phyloP scores from a whole-genome alignment of 2,113 vertebrate genomes.

The Serinus canaria region DNA sequence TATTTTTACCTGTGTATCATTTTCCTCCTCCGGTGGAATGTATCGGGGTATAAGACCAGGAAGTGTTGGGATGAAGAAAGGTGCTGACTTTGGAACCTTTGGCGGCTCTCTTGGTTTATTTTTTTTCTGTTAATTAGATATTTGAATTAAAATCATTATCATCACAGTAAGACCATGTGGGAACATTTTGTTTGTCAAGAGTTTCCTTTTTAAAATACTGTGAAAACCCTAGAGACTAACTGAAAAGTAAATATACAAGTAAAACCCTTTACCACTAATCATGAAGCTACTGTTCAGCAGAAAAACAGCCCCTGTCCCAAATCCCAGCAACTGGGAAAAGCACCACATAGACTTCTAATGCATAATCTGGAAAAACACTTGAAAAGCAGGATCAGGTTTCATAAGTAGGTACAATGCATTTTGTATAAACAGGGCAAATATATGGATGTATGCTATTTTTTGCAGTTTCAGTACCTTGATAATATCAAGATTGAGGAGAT shows the following conservation, averaged over 20 bases:
- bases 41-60: slow-evolving; percentile 89
- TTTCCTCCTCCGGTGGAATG: slow-evolving; percentile 52
- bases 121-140: slow-evolving; percentile 78
- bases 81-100: slow-evolving; percentile 82
- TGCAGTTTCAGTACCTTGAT: slow-evolving; percentile 84
- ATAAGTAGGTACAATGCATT: background rate
- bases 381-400: background rate
- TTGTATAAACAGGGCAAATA: background rate
- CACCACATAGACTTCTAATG: background rate
- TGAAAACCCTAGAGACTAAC: background rate
- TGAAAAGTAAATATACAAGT: background rate
- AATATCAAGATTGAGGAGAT: slow-evolving; percentile 87
- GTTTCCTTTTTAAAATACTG: background rate
- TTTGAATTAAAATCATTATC: background rate
- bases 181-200: background rate
- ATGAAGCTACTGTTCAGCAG: background rate
- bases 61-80: slow-evolving; percentile 94
- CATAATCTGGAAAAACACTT: background rate
- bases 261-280: background rate
- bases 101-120: slow-evolving; percentile 91
- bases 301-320: background rate
- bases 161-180: background rate
- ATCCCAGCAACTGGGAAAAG: background rate
- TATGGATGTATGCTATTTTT: background rate
- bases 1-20: slow-evolving; percentile 71